Evolutionary conservation across 2,888 invertebrate genomes (phyloP).

Genomic region (Stenchaetothrips biformis): DNA sequence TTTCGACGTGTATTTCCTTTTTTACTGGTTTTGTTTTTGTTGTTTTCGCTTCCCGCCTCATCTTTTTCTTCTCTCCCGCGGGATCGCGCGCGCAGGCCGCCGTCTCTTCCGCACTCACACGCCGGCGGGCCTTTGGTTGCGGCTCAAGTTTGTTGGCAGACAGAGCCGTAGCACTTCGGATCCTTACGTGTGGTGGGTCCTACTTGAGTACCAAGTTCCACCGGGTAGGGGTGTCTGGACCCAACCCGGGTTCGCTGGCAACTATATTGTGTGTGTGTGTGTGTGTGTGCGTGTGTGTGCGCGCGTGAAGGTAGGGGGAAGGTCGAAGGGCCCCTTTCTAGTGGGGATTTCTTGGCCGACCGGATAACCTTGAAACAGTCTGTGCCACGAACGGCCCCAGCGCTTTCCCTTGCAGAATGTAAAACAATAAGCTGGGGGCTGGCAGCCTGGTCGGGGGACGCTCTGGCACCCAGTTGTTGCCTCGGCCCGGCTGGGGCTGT

Average conservation of each 20-base stretch:
- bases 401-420: background rate
- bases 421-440: background rate
- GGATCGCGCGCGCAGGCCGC: background rate
- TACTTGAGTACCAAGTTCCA: too few relatives aligned
- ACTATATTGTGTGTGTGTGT: too few relatives aligned
- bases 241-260: too few relatives aligned
- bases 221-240: too few relatives aligned
- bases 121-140: background rate
- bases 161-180: background rate
- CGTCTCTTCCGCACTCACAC: background rate
- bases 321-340: too few relatives aligned
- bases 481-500: too few relatives aligned
- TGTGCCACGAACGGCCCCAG: background rate
- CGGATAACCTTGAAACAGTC: conserved; percentile 6
- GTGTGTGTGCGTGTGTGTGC: too few relatives aligned
- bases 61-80: background rate
- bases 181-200: too few relatives aligned
- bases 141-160: background rate
- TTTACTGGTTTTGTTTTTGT: too few relatives aligned
- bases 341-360: background rate
- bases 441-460: too few relatives aligned
- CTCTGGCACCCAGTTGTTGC: too few relatives aligned
- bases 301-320: too few relatives aligned
- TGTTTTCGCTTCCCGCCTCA: background rate
- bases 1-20: background rate